Conservation (phyloP, 2,113 vertebrate genomes). For the Bufo bufo region DNA sequence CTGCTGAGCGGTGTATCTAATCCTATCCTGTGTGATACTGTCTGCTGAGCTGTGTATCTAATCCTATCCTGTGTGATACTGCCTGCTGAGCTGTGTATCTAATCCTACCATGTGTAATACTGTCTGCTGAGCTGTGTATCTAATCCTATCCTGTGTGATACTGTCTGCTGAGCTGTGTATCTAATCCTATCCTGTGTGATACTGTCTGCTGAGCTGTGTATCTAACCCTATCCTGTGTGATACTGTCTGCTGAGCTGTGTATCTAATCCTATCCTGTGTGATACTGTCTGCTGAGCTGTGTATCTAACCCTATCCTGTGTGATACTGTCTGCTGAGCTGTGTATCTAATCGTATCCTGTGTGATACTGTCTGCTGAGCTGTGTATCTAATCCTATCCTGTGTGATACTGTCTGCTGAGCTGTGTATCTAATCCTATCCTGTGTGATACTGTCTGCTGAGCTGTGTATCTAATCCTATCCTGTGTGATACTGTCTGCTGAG, state of each 20-base stretch:
- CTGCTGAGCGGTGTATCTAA: neutral
- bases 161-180: neutral
- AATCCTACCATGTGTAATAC: neutral
- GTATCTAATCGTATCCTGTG: neutral
- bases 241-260: neutral
- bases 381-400: neutral
- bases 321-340: neutral
- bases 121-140: neutral
- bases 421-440: neutral
- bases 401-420: neutral
- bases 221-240: neutral
- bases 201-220: neutral
- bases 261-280: neutral
- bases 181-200: neutral
- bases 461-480: neutral
- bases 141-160: neutral
- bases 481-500: neutral
- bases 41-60: neutral
- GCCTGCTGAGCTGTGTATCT: neutral
- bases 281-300: neutral
- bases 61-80: neutral
- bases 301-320: neutral
- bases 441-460: neutral
- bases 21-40: neutral
- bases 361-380: neutral